Evolutionary conservation across 1,140 invertebrate genomes (phyloP), one percentile per base, ranked within the genome.

Genomic region (Ceratina japonica): DNA sequence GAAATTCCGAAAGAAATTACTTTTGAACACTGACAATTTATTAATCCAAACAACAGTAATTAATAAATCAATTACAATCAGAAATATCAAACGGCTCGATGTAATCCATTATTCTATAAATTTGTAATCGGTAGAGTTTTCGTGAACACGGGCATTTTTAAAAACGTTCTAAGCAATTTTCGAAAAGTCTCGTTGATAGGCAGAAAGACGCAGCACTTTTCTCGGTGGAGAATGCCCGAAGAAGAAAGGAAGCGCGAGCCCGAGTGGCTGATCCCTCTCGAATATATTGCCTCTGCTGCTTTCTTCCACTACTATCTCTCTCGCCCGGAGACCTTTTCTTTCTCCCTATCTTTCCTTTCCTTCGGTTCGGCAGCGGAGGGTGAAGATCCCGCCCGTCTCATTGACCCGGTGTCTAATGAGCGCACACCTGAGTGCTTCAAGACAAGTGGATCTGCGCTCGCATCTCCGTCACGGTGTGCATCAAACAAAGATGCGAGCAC

Each of bases 361-460:
- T 44, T 44, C 56, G 16, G 54, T 56, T 56, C 54, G 54, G 54
- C 54, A 16, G 58, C 52, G 85, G 69, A 84, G 79, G 74, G 75
- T 63, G 73, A 82, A 75, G 82, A 87, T 87, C 71, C 54, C 54
- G 80, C 44, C 70, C 78, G 81, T 85, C 86, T 88, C 89, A 89
- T 89, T 90, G 89, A 91, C 89, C 89, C 82, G 83, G 65, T 81
- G 89, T 86, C 89, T 91, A 91, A 91, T 90, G 89, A 91, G 88
- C 84, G 86, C 85, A 84, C 85, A 86, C 84, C 82, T 75, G 83
- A 90, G 87, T 84, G 82, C 83, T 81, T 80, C 73, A 80, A 86
- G 85, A 89, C 88, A 87, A 90, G 88, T 89, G 87, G 84, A 89
- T 88, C 87, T 84, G 86, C 84, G 82, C 85, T 86, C 87, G 81